Base-by-base conservation (phyloP, 2,888 invertebrate species). In the Hetaerina titia region DNA sequence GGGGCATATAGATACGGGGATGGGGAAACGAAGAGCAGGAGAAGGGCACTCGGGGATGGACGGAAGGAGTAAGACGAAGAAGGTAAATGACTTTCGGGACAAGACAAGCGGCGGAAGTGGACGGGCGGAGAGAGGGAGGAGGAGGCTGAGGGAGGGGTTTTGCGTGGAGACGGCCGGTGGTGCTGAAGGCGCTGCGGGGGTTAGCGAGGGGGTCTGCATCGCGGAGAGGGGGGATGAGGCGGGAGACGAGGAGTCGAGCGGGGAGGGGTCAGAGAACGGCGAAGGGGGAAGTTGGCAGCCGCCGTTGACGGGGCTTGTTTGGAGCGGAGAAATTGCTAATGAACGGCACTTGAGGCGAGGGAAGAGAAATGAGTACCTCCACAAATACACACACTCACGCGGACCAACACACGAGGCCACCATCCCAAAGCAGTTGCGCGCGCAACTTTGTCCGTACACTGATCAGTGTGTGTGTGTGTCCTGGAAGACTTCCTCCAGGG, bases 261-360 rank as follows among this genome's bases (percentile, higher is more conserved):
- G 31, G 5, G 81, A 31, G 31, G 5, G 81, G 81, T n/a, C 17
- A 13, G 60, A 60, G 25, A 57, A 60, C 60, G 17, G 60, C 11
- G 58, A 90, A 90, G 60, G 90, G 9, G 89, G 89, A 56, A 64
- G 22, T 90, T 90, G 90, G 60, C 60, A 15, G 90, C 31, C 90
- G 25, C 64, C 64, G 69, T 69, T 90, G 64, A 90, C 64, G 64
- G 64, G 64, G 17, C 90, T 90, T 90, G 90, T 90, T 90, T 31
- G 19, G 90, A 64, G 64, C 31, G 64, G 90, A 90, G 90, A 90
- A 64, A 90, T 90, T 31, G 90, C 90, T 90, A 90, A 90, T 90
- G 90, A 90, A 90, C 90, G 64, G 63, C 90, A 63, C 90, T 90
- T 90, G 64, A 90, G 60, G 60, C 58, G 90, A 90, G 90, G 90